Percentiles rank a stretch among this genome's conserved stretches.
Conservation (phyloP, 2,797 vertebrate genomes). For the Loris lydekkerianus region DNA sequence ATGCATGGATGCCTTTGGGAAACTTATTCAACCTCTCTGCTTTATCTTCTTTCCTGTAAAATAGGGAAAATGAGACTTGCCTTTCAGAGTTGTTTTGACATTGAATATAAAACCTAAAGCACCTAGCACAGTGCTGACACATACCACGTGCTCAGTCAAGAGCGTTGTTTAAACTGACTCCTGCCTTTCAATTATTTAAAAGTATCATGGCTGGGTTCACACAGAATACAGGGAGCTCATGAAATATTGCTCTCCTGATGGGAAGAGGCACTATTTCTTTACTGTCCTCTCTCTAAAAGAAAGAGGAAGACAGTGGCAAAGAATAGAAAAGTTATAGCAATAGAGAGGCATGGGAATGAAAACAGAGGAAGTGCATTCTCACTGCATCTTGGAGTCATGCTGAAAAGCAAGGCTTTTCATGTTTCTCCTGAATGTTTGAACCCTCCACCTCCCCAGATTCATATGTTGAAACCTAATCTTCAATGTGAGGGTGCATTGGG, state of each 20-base stretch:
- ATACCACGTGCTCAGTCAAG: neutral
- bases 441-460: neutral
- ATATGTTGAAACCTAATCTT: neutral
- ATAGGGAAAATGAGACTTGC: neutral
- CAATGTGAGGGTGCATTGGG: neutral
- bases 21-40: neutral
- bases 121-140: neutral
- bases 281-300: neutral
- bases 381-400: neutral
- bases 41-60: constrained; percentile 7
- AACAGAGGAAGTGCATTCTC: neutral
- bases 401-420: neutral
- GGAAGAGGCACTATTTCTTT: neutral
- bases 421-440: neutral
- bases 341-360: neutral
- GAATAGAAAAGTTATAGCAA: neutral
- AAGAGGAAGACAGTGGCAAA: neutral
- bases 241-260: neutral
- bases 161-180: neutral
- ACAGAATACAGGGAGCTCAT: neutral
- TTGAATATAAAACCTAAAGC: neutral
- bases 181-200: constrained; percentile 62
- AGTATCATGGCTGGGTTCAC: neutral
- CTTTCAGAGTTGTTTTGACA: neutral
- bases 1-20: neutral